phyloP scores from a whole-genome alignment of 2,888 invertebrate genomes.

The Corythucha ciliata region DNA sequence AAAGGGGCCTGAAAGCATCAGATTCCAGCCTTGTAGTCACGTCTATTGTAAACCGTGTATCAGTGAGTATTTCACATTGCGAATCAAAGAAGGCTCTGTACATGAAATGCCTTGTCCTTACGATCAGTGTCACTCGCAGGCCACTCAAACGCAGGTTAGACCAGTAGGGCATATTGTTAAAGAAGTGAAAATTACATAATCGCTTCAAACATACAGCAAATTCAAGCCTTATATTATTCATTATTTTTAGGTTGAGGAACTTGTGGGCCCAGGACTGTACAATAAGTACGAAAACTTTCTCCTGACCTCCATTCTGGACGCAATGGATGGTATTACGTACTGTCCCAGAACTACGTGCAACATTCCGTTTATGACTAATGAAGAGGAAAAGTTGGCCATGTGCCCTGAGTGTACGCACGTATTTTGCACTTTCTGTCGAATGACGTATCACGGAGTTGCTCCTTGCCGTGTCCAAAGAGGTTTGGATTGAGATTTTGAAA shows the following conservation, averaged over 20 bases:
- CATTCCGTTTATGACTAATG: slow-evolving; percentile 48
- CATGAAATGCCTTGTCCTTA: slow-evolving; percentile 46
- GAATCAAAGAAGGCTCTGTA: slow-evolving; percentile 49
- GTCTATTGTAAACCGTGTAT: slow-evolving; percentile 52
- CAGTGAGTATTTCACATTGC: slow-evolving; percentile 46
- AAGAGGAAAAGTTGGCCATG: slow-evolving; percentile 45
- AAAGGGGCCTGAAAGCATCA: slow-evolving; percentile 43
- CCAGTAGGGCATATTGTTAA: too few relatives aligned
- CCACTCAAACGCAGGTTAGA: slow-evolving; percentile 48
- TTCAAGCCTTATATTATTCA: too few relatives aligned
- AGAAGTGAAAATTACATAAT: not conserved
- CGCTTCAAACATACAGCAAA: not conserved
- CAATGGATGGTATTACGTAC: slow-evolving; percentile 50
- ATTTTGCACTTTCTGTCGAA: slow-evolving; percentile 52
- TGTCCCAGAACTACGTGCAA: slow-evolving; percentile 52
- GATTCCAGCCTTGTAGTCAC: slow-evolving; percentile 49
- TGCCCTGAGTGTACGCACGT: slow-evolving; percentile 51
- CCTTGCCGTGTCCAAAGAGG: slow-evolving; percentile 48
- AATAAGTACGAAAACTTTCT: slow-evolving; percentile 49
- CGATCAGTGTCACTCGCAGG: slow-evolving; percentile 47
- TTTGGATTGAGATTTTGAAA: slow-evolving; percentile 36
- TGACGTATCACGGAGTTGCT: slow-evolving; percentile 52
- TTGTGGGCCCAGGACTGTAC: slow-evolving; percentile 47
- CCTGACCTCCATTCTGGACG: slow-evolving; percentile 47
- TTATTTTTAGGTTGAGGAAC: slow-evolving; percentile 44